Percentiles rank a stretch among this genome's conserved stretches.
phyloP scores from a whole-genome alignment of 2,113 vertebrate genomes.

The Cinclus mexicanus region DNA sequence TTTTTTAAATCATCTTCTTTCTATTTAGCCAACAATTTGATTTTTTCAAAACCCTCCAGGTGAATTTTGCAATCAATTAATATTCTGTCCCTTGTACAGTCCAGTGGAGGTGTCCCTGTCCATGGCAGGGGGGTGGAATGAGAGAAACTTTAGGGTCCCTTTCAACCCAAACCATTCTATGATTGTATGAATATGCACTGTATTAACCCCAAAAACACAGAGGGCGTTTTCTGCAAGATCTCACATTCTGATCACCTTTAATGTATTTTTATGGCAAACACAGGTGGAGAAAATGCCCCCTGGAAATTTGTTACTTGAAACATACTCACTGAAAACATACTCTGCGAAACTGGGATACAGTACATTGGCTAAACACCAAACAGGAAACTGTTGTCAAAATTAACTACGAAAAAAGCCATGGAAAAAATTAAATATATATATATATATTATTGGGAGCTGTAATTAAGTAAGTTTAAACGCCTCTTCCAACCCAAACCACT shows the following conservation, averaged over 20 bases:
- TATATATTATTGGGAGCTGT: rapidly evolving
- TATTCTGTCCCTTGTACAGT: too few relatives aligned
- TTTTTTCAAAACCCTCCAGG: background rate
- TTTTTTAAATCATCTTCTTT: background rate
- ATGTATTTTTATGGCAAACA: background rate
- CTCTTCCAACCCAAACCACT: background rate
- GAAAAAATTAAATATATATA: background rate
- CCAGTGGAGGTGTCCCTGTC: background rate
- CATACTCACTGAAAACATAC: background rate
- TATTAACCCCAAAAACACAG: rapidly evolving
- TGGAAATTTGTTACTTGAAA: background rate
- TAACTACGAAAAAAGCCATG: background rate
- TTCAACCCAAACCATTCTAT: background rate
- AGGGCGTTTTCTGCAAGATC: background rate
- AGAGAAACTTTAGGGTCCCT: background rate
- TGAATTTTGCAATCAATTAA: background rate
- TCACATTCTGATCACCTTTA: background rate
- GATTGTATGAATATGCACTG: rapidly evolving
- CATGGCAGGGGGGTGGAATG: background rate
- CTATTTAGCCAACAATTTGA: background rate
- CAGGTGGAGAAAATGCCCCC: rapidly evolving
- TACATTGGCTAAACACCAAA: rapidly evolving
- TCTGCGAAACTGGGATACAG: background rate
- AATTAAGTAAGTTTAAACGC: background rate
- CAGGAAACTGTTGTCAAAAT: rapidly evolving